Conservation (phyloP, 2,888 invertebrate genomes). For the Empis stercorea region DNA sequence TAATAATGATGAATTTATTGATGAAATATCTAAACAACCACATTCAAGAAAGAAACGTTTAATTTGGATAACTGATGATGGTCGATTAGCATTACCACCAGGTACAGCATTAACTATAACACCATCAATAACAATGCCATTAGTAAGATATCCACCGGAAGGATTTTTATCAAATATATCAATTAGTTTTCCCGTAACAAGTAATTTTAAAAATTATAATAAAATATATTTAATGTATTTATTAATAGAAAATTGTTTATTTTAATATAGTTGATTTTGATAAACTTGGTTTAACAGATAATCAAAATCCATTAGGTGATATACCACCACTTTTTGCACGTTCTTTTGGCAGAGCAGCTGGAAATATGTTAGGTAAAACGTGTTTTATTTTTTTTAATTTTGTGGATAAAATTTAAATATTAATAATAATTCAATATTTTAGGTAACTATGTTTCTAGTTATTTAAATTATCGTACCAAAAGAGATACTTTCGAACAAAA, state of each 20-base stretch:
- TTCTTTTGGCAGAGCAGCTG: constrained; percentile 62
- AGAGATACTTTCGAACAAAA: constrained; percentile 32
- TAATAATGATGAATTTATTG: no score
- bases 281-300: constrained; percentile 74
- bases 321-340: constrained; percentile 63
- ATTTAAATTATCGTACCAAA: constrained; percentile 48
- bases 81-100: constrained; percentile 69
- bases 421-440: background rate
- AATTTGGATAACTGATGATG: constrained; percentile 76
- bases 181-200: constrained; percentile 70
- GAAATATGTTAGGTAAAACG: constrained; percentile 49
- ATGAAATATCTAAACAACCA: constrained; percentile 24
- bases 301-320: constrained; percentile 74
- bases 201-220: constrained; percentile 43
- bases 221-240: background rate
- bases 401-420: background rate
- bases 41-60: constrained; percentile 71
- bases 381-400: constrained; percentile 42
- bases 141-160: constrained; percentile 72
- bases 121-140: constrained; percentile 68
- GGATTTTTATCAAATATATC: constrained; percentile 76
- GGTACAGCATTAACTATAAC: constrained; percentile 68
- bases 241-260: background rate
- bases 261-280: constrained; percentile 62
- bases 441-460: constrained; percentile 59